Percentiles rank a stretch among this genome's conserved stretches.
phyloP scores from a whole-genome alignment of 2,888 invertebrate species.

The Thalpophila matura region DNA sequence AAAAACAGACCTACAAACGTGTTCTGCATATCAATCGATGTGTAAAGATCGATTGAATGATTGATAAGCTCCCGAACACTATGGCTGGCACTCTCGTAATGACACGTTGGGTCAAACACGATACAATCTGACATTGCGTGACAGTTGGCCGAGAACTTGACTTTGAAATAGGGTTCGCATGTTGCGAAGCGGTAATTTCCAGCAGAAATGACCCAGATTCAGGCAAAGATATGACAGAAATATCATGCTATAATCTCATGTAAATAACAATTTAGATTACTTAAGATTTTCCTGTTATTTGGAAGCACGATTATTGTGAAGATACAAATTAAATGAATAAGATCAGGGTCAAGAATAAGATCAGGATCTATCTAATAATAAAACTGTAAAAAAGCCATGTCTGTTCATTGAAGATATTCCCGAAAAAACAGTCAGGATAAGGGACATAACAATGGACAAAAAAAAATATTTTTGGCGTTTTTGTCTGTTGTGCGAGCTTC shows the following conservation, averaged over 20 bases:
- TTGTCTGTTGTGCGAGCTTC: too few species aligned
- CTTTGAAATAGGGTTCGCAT: conserved; percentile 49
- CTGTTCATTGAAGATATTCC: too few species aligned
- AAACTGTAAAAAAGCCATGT: too few species aligned
- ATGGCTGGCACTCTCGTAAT: conserved; percentile 61
- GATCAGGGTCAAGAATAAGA: too few species aligned
- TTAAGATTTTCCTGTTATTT: conserved; percentile 16
- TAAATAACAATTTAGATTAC: conserved; percentile 26
- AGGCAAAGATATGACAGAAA: conserved; percentile 33
- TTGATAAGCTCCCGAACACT: conserved; percentile 69
- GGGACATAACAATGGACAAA: too few species aligned
- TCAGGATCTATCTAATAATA: too few species aligned
- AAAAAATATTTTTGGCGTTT: too few species aligned
- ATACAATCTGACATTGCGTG: conserved; percentile 69
- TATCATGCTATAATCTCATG: conserved; percentile 33
- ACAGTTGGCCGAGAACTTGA: conserved; percentile 63
- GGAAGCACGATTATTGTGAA: conserved; percentile 12
- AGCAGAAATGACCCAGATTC: conserved; percentile 49
- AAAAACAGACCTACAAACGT: conserved; percentile 61
- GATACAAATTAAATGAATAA: too few species aligned
- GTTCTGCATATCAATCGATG: conserved; percentile 64
- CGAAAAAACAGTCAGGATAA: too few species aligned
- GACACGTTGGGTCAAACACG: conserved; percentile 67
- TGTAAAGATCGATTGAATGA: conserved; percentile 70
- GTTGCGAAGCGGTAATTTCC: conserved; percentile 49